These are phyloP conservation scores for Dione juno DNA, from an alignment of 2,888 invertebrate genomes.

Conservation along the genomic window DNA sequence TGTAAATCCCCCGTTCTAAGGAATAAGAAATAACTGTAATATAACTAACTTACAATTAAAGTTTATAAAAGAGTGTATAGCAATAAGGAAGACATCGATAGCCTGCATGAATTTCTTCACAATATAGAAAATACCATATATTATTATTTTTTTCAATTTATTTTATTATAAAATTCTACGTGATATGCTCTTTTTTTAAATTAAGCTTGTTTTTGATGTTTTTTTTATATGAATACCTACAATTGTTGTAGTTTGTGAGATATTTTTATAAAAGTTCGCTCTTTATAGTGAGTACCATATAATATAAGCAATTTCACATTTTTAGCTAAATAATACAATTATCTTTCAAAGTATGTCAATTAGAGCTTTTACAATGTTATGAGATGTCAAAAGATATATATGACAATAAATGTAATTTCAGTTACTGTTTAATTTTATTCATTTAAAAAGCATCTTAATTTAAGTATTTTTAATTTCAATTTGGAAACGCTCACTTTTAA, in stretches of 20 bases:
- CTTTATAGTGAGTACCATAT: too few relatives aligned
- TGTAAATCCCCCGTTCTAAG: constrained; percentile 18
- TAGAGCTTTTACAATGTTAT: too few relatives aligned
- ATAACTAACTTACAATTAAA: constrained; percentile 74
- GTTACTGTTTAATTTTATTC: too few relatives aligned
- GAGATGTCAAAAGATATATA: too few relatives aligned
- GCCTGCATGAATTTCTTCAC: constrained; percentile 49
- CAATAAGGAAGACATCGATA: constrained; percentile 83
- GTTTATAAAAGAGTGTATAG: constrained; percentile 79
- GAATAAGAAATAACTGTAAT: constrained; percentile 38
- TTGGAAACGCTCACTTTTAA: too few relatives aligned
- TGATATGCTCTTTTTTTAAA: constrained; percentile 24
- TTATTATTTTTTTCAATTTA: constrained; percentile 21
- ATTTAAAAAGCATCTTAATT: too few relatives aligned
- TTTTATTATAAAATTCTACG: constrained; percentile 30
- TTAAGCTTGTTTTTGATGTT: constrained; percentile 4
- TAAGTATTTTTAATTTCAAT: too few relatives aligned
- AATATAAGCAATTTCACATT: too few relatives aligned
- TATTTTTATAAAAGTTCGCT: too few relatives aligned
- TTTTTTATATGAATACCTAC: neutral
- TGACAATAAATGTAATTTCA: too few relatives aligned
- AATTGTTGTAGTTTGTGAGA: neutral
- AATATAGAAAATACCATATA: constrained; percentile 34
- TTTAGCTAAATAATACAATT: too few relatives aligned
- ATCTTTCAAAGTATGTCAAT: too few relatives aligned